A percentile compares a stretch with the other conserved stretches of the same genome.
These are phyloP conservation scores for Acanthoscelides obtectus DNA, from an alignment of 2,888 invertebrate species.

Conservation along the genomic window DNA sequence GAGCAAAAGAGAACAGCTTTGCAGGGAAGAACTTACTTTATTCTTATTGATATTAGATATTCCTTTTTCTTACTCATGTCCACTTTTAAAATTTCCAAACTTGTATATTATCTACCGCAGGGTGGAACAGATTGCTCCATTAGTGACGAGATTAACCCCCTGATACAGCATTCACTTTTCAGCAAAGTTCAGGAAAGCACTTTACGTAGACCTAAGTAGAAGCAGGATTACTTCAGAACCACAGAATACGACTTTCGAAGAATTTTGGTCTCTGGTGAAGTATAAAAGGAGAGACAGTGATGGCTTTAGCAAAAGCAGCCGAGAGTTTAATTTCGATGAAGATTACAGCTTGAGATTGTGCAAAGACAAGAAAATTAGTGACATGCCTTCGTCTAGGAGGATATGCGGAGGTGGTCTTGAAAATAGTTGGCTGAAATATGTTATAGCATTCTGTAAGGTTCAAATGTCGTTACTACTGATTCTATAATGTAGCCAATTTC, in stretches of 20 bases:
- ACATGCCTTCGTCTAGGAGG: background rate
- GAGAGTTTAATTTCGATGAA: slow-evolving; percentile 10
- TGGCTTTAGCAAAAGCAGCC: slow-evolving; percentile 9
- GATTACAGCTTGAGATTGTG: background rate
- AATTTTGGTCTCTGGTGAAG: background rate
- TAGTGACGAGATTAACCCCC: too few species aligned
- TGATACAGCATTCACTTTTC: background rate
- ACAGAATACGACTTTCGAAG: background rate
- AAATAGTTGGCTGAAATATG: slow-evolving; percentile 8
- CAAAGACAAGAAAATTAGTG: background rate
- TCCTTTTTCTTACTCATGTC: too few species aligned
- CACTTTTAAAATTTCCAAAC: too few species aligned
- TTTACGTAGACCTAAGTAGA: slow-evolving; percentile 13
- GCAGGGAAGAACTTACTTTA: too few species aligned
- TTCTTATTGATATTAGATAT: too few species aligned
- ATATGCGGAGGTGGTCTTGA: background rate
- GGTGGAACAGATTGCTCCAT: too few species aligned
- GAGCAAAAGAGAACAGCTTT: too few species aligned
- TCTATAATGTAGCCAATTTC: too few species aligned
- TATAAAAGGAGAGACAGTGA: background rate
- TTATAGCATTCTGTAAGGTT: slow-evolving; percentile 2
- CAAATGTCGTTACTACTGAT: background rate
- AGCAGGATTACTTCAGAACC: background rate
- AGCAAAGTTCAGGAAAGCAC: slow-evolving; percentile 9
- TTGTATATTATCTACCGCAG: too few species aligned